Evolutionary conservation across 1,140 invertebrate species (phyloP).

Genomic region (Aphaenogaster rudis): DNA sequence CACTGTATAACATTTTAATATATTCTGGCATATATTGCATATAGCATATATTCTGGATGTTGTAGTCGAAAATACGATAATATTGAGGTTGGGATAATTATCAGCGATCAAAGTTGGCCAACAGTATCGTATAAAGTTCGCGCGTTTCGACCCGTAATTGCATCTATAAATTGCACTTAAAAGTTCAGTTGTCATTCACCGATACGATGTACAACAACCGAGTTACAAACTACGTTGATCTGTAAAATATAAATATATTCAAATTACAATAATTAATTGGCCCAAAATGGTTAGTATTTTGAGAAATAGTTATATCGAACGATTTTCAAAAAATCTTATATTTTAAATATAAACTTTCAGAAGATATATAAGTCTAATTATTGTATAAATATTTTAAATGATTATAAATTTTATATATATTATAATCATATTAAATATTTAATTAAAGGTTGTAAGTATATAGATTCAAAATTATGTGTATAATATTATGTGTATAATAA

Average conservation of each 20-base stretch:
- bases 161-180: constrained; percentile 7
- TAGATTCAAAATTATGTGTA: neutral
- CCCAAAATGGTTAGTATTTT: too few species aligned
- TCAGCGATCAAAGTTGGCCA: constrained; percentile 8
- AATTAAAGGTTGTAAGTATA: neutral
- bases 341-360: too few species aligned
- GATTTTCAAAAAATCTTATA: too few species aligned
- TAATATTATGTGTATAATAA: neutral
- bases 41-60: neutral
- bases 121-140: constrained; percentile 7
- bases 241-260: neutral
- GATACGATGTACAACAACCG: neutral
- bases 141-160: neutral
- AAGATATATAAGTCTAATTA: too few species aligned
- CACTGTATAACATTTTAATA: neutral
- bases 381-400: neutral
- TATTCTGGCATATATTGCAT: neutral
- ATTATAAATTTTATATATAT: neutral
- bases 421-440: neutral
- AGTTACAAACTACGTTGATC: constrained; percentile 1
- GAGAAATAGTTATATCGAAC: too few species aligned
- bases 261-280: neutral
- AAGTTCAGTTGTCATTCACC: constrained; percentile 11
- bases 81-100: neutral
- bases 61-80: constrained; percentile 19